These are phyloP conservation scores for Temnothorax ravouxi DNA, from an alignment of 2,888 invertebrate genomes.

Conservation along the genomic window DNA sequence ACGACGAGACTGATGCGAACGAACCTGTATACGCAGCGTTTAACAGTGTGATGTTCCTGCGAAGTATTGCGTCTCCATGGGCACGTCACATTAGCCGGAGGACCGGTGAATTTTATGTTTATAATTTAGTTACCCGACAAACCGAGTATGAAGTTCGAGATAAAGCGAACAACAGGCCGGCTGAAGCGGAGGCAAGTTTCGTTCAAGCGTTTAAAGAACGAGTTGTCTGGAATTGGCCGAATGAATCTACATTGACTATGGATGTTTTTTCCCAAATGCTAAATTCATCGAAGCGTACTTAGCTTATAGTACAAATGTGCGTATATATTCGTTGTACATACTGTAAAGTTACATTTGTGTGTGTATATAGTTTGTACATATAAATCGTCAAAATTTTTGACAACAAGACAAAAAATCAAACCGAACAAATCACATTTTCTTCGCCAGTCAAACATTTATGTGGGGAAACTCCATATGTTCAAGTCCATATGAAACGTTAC, in stretches of 20 bases:
- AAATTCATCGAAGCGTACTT: not conserved
- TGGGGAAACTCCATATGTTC: no score
- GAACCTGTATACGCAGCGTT: slow-evolving; percentile 75
- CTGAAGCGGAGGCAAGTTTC: slow-evolving; percentile 74
- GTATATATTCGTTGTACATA: not conserved
- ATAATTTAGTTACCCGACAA: slow-evolving; percentile 63
- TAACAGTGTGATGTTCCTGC: slow-evolving; percentile 79
- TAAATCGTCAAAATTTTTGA: no score
- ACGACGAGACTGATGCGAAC: not conserved
- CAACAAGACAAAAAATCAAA: no score
- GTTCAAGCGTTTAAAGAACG: slow-evolving; percentile 74
- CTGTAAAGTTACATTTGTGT: no score
- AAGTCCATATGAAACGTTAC: no score
- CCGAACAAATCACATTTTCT: no score
- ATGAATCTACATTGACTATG: slow-evolving; percentile 62
- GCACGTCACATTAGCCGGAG: slow-evolving; percentile 70
- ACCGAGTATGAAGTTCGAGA: slow-evolving; percentile 67
- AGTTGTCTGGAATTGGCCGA: slow-evolving; percentile 79
- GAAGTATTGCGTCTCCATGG: slow-evolving; percentile 77
- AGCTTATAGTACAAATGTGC: not conserved
- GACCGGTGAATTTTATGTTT: slow-evolving; percentile 70
- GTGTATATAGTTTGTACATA: no score
- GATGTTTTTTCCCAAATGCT: slow-evolving; percentile 62
- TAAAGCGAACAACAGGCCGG: slow-evolving; percentile 63
- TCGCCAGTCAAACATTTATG: no score